A percentile compares a stretch with the other conserved stretches of the same genome.
These are phyloP conservation scores for Hemiprocne comata DNA, from an alignment of 2,113 vertebrate genomes.

Conservation along the genomic window DNA sequence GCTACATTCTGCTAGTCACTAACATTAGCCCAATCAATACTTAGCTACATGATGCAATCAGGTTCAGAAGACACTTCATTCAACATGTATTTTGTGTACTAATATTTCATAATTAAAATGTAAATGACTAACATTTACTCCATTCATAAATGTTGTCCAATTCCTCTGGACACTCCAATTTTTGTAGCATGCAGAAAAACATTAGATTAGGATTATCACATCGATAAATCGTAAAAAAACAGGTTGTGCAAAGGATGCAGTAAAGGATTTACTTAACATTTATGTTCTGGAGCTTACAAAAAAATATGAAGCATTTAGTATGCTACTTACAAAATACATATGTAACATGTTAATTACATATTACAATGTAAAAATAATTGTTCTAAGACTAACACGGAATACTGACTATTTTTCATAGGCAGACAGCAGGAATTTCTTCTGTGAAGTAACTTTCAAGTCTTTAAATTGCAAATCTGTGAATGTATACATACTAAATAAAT, in stretches of 20 bases:
- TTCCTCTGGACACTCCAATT: neutral
- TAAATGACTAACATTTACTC: neutral
- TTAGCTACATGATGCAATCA: neutral
- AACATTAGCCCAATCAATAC: neutral
- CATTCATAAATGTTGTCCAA: neutral
- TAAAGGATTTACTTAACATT: neutral
- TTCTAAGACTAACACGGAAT: neutral
- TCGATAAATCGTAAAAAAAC: neutral
- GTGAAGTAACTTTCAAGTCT: neutral
- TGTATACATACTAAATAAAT: neutral
- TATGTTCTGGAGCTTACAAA: neutral
- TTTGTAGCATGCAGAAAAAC: neutral
- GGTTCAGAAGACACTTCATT: neutral
- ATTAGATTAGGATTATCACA: neutral
- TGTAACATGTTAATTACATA: neutral
- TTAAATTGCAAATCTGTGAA: neutral
- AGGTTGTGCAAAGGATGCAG: neutral
- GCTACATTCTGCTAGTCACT: neutral
- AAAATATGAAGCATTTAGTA: neutral
- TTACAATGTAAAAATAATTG: neutral
- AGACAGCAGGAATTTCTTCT: neutral
- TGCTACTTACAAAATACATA: neutral
- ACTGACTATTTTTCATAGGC: neutral
- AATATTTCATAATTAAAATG: neutral
- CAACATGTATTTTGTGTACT: neutral